These are phyloP conservation scores for Brachionus asplanchnoidis DNA, from an alignment of 1,140 invertebrate genomes.

Conservation along the genomic window DNA sequence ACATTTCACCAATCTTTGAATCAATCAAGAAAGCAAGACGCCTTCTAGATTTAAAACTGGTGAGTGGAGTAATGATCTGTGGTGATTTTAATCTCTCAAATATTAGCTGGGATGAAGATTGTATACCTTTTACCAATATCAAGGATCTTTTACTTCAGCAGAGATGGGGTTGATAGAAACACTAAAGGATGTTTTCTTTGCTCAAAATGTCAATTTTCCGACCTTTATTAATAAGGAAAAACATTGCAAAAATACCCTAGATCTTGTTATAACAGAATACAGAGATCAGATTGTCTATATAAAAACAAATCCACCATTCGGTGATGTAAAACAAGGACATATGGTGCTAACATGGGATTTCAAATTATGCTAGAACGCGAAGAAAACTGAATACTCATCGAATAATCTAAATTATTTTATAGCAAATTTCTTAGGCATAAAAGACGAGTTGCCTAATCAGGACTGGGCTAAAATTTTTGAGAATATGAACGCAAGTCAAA, in stretches of 20 bases:
- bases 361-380: neutral
- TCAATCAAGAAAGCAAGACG: neutral
- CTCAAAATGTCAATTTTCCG: neutral
- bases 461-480: too few relatives aligned
- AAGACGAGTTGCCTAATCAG: too few relatives aligned
- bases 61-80: too few relatives aligned
- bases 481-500: too few relatives aligned
- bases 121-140: too few relatives aligned
- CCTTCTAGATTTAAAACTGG: too few relatives aligned
- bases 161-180: neutral
- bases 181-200: neutral
- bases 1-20: neutral
- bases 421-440: neutral
- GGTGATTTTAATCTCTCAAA: too few relatives aligned
- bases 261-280: neutral
- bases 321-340: neutral
- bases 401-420: neutral
- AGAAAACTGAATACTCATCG: neutral
- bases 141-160: too few relatives aligned
- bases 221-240: neutral
- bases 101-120: too few relatives aligned
- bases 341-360: neutral
- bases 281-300: neutral
- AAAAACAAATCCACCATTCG: neutral
- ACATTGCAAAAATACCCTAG: neutral